Percentiles rank a stretch among this genome's conserved stretches.
Evolutionary conservation across 1,140 invertebrate genomes (phyloP).

Genomic region (Anoplophora glabripennis): DNA sequence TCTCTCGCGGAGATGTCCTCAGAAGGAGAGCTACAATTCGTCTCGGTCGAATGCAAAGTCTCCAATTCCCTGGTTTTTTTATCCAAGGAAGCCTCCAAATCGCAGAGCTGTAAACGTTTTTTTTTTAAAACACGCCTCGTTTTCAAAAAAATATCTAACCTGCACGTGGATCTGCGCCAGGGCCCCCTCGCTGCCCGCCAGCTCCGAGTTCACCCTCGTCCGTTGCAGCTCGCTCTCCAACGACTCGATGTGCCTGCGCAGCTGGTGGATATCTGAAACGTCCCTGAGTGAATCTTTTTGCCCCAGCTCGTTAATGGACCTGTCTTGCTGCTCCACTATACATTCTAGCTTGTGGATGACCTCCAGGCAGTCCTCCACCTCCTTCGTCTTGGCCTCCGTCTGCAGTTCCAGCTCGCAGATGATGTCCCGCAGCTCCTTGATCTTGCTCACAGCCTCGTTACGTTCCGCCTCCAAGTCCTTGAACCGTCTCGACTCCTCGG

Average conservation of each 20-base stretch:
- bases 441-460: conserved; percentile 68
- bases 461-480: conserved; percentile 62
- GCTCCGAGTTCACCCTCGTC: conserved; percentile 55
- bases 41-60: conserved; percentile 61
- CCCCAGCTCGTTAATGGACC: conserved; percentile 37
- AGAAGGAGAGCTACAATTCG: conserved; percentile 65
- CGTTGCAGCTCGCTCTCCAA: conserved; percentile 60
- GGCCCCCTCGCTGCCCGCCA: conserved; percentile 54
- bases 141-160: conserved; percentile 32
- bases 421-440: conserved; percentile 68
- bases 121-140: no score
- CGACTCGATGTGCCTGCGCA: conserved; percentile 53
- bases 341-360: conserved; percentile 50
- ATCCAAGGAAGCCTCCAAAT: conserved; percentile 60
- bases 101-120: conserved; percentile 51
- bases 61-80: conserved; percentile 68
- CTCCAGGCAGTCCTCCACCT: conserved; percentile 49
- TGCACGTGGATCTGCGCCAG: conserved; percentile 54
- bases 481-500: conserved; percentile 58
- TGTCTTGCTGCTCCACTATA: conserved; percentile 53
- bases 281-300: conserved; percentile 54
- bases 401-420: conserved; percentile 72
- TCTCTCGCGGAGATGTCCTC: conserved; percentile 76
- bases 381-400: conserved; percentile 58
- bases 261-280: conserved; percentile 51